These are phyloP conservation scores for Lamprotornis superbus DNA, from an alignment of 2,113 vertebrate genomes.

Conservation along the genomic window DNA sequence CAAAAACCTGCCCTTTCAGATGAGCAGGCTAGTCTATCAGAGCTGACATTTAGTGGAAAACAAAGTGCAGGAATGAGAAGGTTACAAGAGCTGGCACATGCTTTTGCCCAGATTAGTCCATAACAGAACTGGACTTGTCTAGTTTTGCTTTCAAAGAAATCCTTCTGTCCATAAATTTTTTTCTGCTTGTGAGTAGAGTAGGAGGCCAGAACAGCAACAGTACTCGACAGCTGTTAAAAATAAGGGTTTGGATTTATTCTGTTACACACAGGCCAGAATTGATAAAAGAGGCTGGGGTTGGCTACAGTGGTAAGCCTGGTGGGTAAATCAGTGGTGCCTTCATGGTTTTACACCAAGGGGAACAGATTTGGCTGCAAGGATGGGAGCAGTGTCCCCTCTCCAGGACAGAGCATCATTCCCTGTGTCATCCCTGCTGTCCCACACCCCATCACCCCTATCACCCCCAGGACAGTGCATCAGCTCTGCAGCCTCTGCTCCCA, in stretches of 20 bases:
- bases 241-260: not conserved
- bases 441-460: fast-evolving
- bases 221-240: not conserved
- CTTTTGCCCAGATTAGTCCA: constrained; percentile 67
- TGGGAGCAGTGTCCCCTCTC: not conserved
- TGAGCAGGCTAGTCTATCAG: constrained; percentile 77
- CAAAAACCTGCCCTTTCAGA: constrained; percentile 75
- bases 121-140: constrained; percentile 48
- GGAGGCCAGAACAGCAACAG: not conserved
- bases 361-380: not conserved
- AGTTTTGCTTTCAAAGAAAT: constrained; percentile 51
- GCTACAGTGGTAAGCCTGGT: not conserved
- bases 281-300: not conserved
- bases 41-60: constrained; percentile 74
- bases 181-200: not conserved
- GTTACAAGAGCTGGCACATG: constrained; percentile 71
- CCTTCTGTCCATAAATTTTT: constrained; percentile 42
- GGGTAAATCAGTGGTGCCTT: not conserved
- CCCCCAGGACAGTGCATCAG: not conserved
- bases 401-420: fast-evolving
- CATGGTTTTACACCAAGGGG: not conserved
- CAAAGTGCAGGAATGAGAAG: constrained; percentile 66
- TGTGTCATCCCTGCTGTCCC: not conserved
- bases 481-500: not conserved
- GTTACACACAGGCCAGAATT: not conserved